phyloP scores from a whole-genome alignment of 2,888 invertebrate genomes.

The Dorcus parallelipipedus region DNA sequence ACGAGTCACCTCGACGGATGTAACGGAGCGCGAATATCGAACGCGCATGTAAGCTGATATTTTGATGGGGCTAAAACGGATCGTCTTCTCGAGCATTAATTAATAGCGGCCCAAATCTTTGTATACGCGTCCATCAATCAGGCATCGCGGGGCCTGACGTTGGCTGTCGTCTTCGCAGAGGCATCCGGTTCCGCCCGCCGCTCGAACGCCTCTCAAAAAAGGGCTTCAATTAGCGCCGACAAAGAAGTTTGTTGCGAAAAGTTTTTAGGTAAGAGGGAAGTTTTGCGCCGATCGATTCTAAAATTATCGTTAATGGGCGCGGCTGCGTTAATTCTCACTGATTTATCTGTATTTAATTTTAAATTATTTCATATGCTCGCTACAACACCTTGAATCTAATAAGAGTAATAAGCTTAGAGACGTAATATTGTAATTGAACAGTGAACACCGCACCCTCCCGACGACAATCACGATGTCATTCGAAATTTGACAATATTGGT shows the following conservation, averaged over 20 bases:
- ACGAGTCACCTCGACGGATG: background rate
- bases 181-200: slow-evolving; percentile 10
- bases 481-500: slow-evolving; percentile 21
- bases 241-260: slow-evolving; percentile 18
- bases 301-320: slow-evolving; percentile 14
- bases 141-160: slow-evolving; percentile 20
- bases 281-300: slow-evolving; percentile 14
- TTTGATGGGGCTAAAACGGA: slow-evolving; percentile 18
- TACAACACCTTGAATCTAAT: too few species aligned
- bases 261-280: slow-evolving; percentile 11
- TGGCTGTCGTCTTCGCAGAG: slow-evolving; percentile 17
- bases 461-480: background rate
- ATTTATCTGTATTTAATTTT: background rate
- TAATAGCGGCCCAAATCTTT: slow-evolving; percentile 23
- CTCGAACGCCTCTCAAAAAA: slow-evolving; percentile 12
- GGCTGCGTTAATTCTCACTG: slow-evolving; percentile 9
- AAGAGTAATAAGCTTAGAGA: too few species aligned
- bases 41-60: slow-evolving; percentile 14
- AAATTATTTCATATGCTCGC: too few species aligned
- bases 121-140: slow-evolving; percentile 25
- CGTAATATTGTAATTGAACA: too few species aligned
- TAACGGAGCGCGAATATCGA: slow-evolving; percentile 2
- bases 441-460: background rate
- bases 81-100: slow-evolving; percentile 24
- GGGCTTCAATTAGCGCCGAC: slow-evolving; percentile 17